Evolutionary conservation across 2,888 invertebrate species (phyloP).

Genomic region (Sphinx pinastri): DNA sequence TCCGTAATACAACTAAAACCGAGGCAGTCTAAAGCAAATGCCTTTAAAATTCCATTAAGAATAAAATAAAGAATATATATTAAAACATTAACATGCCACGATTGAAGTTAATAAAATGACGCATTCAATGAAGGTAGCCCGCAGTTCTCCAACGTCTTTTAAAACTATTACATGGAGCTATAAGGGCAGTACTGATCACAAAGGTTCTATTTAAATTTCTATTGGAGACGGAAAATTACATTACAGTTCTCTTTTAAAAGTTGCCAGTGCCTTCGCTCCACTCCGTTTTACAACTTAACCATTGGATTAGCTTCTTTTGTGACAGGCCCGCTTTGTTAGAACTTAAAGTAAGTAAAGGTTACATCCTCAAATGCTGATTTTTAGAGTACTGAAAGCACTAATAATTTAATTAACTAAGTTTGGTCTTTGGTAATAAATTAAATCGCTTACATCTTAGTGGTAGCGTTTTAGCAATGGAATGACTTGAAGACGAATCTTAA

Average conservation of each 20-base stretch:
- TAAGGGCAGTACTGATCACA: conserved; percentile 11
- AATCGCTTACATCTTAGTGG: too few relatives aligned
- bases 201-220: conserved; percentile 21
- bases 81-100: neutral
- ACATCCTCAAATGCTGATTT: neutral
- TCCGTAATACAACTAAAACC: too few relatives aligned
- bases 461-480: too few relatives aligned
- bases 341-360: conserved; percentile 5
- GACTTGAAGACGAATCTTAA: too few relatives aligned
- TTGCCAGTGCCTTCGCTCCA: conserved; percentile 17
- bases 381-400: neutral
- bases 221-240: conserved; percentile 16
- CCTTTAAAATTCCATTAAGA: neutral
- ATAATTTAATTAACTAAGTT: neutral
- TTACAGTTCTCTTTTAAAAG: conserved; percentile 15
- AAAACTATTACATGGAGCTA: neutral
- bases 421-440: too few relatives aligned
- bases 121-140: neutral
- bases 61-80: too few relatives aligned
- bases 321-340: conserved; percentile 4
- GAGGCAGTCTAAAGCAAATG: too few relatives aligned
- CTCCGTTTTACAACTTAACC: conserved; percentile 7
- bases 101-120: neutral
- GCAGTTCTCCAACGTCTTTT: neutral
- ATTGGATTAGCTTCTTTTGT: conserved; percentile 18